A percentile compares a stretch with the other conserved stretches of the same genome.
Conservation (phyloP, 1,140 invertebrate genomes). For the Apis dorsata region DNA sequence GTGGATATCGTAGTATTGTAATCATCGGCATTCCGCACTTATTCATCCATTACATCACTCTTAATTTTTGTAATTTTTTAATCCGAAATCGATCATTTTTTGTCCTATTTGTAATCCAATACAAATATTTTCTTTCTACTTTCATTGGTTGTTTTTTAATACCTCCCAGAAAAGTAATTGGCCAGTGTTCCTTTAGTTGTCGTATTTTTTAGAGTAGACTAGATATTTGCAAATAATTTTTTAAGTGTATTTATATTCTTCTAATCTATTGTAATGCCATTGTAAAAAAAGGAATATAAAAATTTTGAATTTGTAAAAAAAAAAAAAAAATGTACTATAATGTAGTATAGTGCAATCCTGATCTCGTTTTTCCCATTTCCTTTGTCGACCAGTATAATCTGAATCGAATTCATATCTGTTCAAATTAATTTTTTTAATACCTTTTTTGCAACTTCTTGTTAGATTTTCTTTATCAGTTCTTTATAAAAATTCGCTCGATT, state of each 20-base stretch:
- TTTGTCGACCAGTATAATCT: slow-evolving; percentile 43
- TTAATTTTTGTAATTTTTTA: background rate
- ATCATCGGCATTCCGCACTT: slow-evolving; percentile 29
- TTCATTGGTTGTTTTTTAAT: slow-evolving; percentile 64
- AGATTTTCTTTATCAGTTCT: no score
- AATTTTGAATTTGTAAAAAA: slow-evolving; percentile 16
- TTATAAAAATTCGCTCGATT: no score
- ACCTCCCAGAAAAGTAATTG: slow-evolving; percentile 66
- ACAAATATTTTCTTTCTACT: slow-evolving; percentile 74
- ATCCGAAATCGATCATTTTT: slow-evolving; percentile 18
- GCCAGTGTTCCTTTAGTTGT: slow-evolving; percentile 33
- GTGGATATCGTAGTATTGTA: slow-evolving; percentile 11
- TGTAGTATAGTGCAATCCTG: slow-evolving; percentile 70
- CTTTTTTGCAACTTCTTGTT: background rate
- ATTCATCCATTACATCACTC: slow-evolving; percentile 16
- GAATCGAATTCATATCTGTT: slow-evolving; percentile 55
- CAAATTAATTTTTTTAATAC: background rate
- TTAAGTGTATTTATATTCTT: background rate
- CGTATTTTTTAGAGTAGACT: slow-evolving; percentile 19
- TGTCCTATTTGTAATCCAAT: slow-evolving; percentile 33
- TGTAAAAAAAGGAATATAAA: slow-evolving; percentile 12
- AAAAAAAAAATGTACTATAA: slow-evolving; percentile 58
- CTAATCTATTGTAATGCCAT: slow-evolving; percentile 11
- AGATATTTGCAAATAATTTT: slow-evolving; percentile 41
- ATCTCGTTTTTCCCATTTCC: slow-evolving; percentile 58